Conservation (phyloP, 2,113 vertebrate species). For the Meleagris gallopavo region DNA sequence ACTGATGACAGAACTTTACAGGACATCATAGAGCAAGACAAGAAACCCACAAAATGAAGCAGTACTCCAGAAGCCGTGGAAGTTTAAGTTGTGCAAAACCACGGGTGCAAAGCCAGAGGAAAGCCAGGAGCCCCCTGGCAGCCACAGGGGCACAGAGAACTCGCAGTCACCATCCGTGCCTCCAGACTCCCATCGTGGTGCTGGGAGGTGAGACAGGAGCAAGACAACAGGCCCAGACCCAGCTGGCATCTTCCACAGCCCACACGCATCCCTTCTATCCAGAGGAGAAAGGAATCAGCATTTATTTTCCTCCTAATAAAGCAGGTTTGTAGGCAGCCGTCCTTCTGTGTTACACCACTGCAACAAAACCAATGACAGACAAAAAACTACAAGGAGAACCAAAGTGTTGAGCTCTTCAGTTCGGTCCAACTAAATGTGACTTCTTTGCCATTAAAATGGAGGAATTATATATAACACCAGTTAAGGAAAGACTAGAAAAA, state of each 20-base stretch:
- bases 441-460: too few relatives aligned
- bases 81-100: neutral
- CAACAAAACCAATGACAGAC: rapidly evolving
- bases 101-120: neutral
- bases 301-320: neutral
- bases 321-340: neutral
- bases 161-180: neutral
- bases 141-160: neutral
- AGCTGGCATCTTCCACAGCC: neutral
- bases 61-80: neutral
- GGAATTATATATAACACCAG: rapidly evolving
- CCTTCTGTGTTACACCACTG: neutral
- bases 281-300: neutral
- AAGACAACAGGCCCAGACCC: neutral
- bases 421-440: neutral
- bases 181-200: neutral
- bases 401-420: neutral
- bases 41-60: neutral
- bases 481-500: neutral
- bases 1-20: rapidly evolving
- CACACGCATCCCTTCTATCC: neutral
- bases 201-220: rapidly evolving
- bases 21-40: neutral
- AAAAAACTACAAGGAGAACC: neutral
- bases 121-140: rapidly evolving